Evolutionary conservation across 2,888 invertebrate species (phyloP), one percentile per base, ranked within the genome.

Genomic region (Antheraea yamamai): DNA sequence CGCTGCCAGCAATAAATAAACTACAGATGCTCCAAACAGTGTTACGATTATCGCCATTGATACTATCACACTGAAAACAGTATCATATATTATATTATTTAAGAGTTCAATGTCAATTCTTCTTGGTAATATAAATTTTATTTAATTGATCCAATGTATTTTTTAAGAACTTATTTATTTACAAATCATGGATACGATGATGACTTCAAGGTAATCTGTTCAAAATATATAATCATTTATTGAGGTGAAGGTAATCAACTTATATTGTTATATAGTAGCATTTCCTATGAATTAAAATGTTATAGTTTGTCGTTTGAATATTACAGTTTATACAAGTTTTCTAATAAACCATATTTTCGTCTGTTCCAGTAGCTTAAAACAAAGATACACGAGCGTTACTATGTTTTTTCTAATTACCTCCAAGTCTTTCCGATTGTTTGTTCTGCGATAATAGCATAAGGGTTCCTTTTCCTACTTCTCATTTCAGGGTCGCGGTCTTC

Each of bases 401-500:
- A 10, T 26, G 1, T 26, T 30, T 35, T 26, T 30, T 35, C 18
- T 51, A n/a, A 47, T 16, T 84, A 96, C 96, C 96, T 96, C 89
- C 95, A 96, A 79, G 90, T 91, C 79, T 90, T 93, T 35, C 97
- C 97, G 70, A 95, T 90, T 0, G 97, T 95, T 80, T 95, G 94
- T 35, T 95, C 94, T 0, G 96, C 97, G 76, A 97, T 97, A 73
- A 96, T 96, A 10, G 97, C 95, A 84, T 97, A 97, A 0, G 97
- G 97, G 85, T 96, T 96, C 75, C 97, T 91, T 78, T 96, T 95
- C 64, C 94, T 90, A 72, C 87, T 92, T 80, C 96, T 90, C 89
- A 96, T 96, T 80, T 96, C 95, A 0, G 96, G 96, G 83, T 95
- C 96, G 0, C 96, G 90, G 74, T 96, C 96, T 85, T 97, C 96